Evolutionary conservation across 2,113 vertebrate species (phyloP), one percentile per base, ranked within the genome.

Genomic region (Boulengeromyrus knoepffleri): DNA sequence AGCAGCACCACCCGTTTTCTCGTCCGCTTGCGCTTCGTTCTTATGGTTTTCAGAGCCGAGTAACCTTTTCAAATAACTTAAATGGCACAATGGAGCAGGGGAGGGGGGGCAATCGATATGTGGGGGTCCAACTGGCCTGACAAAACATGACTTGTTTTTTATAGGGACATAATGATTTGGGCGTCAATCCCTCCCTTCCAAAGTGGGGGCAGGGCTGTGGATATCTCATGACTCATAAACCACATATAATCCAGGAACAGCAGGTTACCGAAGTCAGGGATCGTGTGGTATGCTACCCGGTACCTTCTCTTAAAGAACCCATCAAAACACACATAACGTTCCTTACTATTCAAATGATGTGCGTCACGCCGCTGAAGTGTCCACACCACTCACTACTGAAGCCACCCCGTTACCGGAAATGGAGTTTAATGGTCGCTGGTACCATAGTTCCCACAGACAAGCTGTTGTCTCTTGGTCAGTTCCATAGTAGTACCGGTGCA

Each of bases 51-150:
- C 91, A 92, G 90, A 88, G 88, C 70, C 88, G 88, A 88, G n/a
- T 90, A 90, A 93, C 91, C 92, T 94, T 94, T 93, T 91, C 88
- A 92, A 92, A 94, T 91, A 89, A 89, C 84, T 62, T 77, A 27
- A 15, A 27, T 92, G 49, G 27, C 86, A 83, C 12, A 53, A 56
- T 39, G 77, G 85, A 49, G 47, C 46, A 2, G 1, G 45, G 53
- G 1, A 19, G 13, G 49, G 19, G 85, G 19, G 70, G 88, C 88
- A 89, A 93, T 93, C 90, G n/a, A 94, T 94, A 91, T 86, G 21
- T 13, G 86, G 93, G 74, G 53, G 50, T 88, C 58, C 88, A 91
- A 88, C 50, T 86, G 87, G 91, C 21, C 31, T 89, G 91, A 89
- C 91, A 92, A 91, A 92, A 50, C 89, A 92, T 58, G 85, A 89